Base-by-base conservation (phyloP, 2,113 vertebrate genomes). In the Lycaon pictus region DNA sequence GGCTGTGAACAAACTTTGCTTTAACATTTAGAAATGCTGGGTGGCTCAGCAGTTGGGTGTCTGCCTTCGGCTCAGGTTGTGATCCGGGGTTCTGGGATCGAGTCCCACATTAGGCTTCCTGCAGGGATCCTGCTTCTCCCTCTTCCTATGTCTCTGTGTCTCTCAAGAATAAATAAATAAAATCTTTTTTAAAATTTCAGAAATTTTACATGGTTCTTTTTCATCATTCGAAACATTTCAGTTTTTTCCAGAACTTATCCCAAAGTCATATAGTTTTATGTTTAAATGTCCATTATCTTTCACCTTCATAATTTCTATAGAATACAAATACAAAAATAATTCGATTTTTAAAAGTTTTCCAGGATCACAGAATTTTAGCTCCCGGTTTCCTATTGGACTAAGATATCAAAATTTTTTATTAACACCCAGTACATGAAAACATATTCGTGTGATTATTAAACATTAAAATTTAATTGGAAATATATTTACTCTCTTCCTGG, bases 131-230 rank as follows among this genome's bases (percentile, higher is more conserved):
- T 43, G 43, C 43, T 43, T 43, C 43, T 43, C 43, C 43, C 43
- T 43, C 43, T 43, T 6, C 43, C 43, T 43, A 43, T 43, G 43
- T 43, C 43, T 43, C 43, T 43, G 43, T 43, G 43, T 43, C 43
- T 43, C 43, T 43, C 43, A 43, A 43, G 43, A 43, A 43, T 43
- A 43, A 43, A 43, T 43, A 43, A 43, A 43, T 43, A 43, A 43
- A 43, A 43, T 43, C 43, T 43, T 43, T 43, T 43, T 43, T 43
- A 43, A 43, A 43, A 7, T 7, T 43, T 84, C 25, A 72, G 16
- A 84, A 90, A 48, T 94, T 65, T 80, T 72, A 96, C 32, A 48
- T 32, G 25, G 7, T 29, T 95, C 55, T 27, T 88, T 95, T 77
- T 76, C 12, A 79, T 58, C 13, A 53, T 53, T 87, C 71, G 69